Conservation (phyloP, 2,888 invertebrate species). For the Rosalia funebris region DNA sequence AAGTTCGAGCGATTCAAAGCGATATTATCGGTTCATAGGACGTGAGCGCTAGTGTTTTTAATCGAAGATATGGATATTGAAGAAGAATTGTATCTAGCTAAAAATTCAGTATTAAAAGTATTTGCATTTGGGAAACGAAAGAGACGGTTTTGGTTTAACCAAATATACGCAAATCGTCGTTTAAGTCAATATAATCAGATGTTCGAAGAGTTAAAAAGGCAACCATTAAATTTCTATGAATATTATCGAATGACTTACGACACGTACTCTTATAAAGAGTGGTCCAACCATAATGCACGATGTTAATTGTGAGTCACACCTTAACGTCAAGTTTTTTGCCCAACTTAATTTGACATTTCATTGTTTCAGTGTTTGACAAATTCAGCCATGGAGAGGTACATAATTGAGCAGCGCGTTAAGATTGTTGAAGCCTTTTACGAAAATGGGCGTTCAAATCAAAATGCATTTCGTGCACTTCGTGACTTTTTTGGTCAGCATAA, state of each 20-base stretch:
- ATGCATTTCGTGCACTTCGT: no score
- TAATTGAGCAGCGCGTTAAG: no score
- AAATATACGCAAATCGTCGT: slow-evolving; percentile 7
- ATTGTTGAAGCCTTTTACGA: no score
- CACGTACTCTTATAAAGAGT: slow-evolving; percentile 17
- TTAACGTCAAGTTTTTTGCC: no score
- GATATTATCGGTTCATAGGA: not conserved
- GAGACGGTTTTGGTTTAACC: slow-evolving; percentile 2
- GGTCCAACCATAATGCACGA: no score
- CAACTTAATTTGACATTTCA: no score
- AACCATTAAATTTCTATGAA: slow-evolving; percentile 1
- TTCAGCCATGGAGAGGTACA: no score
- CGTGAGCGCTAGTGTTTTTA: not conserved
- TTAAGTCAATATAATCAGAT: slow-evolving; percentile 4
- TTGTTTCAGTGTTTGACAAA: no score
- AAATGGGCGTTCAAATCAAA: no score
- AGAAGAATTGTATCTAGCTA: not conserved
- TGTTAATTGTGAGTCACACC: no score
- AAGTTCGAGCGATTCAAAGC: no score
- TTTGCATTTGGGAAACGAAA: not conserved
- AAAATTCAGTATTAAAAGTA: not conserved
- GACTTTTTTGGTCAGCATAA: no score
- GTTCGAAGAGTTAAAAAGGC: slow-evolving; percentile 6
- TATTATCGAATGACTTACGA: slow-evolving; percentile 27
- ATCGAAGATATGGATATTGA: not conserved